A percentile compares a stretch with the other conserved stretches of the same genome.
Conservation (phyloP, 2,797 vertebrate genomes). For the Thamnophis elegans region DNA sequence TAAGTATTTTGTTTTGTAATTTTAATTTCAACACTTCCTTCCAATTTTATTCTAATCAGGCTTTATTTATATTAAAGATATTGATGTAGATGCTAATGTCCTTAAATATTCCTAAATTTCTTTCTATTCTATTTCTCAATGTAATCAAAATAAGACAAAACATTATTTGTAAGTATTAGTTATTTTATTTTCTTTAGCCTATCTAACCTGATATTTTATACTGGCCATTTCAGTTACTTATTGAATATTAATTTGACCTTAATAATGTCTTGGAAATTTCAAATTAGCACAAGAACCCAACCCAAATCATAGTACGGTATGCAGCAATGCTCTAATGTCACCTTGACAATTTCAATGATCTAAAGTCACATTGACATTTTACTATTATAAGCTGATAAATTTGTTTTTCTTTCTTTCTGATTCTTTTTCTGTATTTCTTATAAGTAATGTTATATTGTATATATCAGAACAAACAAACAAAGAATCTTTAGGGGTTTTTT, state of each 20-base stretch:
- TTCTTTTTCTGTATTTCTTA: background rate
- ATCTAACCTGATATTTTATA: background rate
- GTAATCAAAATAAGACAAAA: background rate
- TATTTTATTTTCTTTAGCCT: background rate
- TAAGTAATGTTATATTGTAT: background rate
- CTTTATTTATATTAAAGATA: background rate
- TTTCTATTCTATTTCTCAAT: background rate
- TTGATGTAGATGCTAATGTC: background rate
- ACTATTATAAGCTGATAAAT: background rate
- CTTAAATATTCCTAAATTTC: background rate
- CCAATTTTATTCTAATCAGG: background rate
- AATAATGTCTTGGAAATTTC: background rate
- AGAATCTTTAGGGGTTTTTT: no score
- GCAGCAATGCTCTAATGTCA: background rate
- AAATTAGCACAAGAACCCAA: background rate
- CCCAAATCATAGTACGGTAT: background rate
- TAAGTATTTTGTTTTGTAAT: background rate
- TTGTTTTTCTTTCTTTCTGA: background rate
- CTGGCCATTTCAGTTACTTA: background rate
- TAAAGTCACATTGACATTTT: background rate
- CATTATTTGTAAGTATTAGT: background rate
- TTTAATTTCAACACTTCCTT: background rate
- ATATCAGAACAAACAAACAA: background rate
- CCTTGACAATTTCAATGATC: background rate
- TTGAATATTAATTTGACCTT: background rate